Conservation (phyloP, 2,888 invertebrate genomes). For the Andrena hattorfiana region DNA sequence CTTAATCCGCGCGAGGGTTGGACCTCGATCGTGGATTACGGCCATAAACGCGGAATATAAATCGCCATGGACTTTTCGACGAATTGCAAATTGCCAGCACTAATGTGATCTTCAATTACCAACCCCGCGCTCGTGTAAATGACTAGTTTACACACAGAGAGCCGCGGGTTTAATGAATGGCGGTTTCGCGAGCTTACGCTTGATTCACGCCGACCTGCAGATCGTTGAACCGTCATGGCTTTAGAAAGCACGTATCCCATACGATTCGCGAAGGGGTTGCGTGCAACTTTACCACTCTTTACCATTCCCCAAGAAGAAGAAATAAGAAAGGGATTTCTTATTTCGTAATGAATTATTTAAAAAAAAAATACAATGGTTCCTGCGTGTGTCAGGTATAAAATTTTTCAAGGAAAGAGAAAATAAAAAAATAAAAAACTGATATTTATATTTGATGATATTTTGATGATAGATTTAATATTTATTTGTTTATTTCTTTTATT, state of each 20-base stretch:
- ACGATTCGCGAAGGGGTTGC: conserved; percentile 1
- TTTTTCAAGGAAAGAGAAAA: too few relatives aligned
- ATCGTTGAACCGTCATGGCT: conserved; percentile 12
- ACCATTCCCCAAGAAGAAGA: neutral
- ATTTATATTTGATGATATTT: too few relatives aligned
- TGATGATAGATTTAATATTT: too few relatives aligned
- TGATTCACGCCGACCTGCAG: conserved; percentile 44
- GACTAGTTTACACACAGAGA: conserved; percentile 57
- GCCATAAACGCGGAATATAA: conserved; percentile 54
- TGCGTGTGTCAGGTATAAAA: too few relatives aligned
- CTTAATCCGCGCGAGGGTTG: neutral
- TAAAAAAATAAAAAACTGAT: too few relatives aligned
- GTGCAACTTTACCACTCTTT: neutral
- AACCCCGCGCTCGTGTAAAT: conserved; percentile 63
- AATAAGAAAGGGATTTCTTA: neutral
- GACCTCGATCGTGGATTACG: conserved; percentile 42
- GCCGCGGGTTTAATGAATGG: conserved; percentile 66
- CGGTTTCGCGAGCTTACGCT: conserved; percentile 66
- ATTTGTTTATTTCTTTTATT: too few relatives aligned
- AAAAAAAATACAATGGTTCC: too few relatives aligned
- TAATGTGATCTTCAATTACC: conserved; percentile 70
- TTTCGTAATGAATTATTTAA: neutral
- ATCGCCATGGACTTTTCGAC: conserved; percentile 62
- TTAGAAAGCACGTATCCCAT: conserved; percentile 7
- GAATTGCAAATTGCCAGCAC: conserved; percentile 64